phyloP scores from a whole-genome alignment of 1,140 invertebrate species.

The Bicyclus anynana region DNA sequence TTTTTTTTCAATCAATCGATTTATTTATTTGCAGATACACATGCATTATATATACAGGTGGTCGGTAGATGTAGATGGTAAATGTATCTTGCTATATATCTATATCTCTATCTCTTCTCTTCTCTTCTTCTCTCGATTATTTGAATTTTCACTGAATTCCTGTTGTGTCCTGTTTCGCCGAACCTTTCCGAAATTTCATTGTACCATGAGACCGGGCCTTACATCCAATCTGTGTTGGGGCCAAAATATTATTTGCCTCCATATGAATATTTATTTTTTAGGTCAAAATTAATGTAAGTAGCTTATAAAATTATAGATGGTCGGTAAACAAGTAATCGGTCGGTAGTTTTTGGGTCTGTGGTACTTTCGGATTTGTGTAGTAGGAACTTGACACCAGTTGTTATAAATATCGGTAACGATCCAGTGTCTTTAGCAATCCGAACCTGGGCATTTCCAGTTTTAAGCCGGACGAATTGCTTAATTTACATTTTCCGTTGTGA shows the following conservation, averaged over 20 bases:
- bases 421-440: neutral
- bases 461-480: no score
- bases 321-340: slow-evolving; percentile 15
- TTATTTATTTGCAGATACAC: no score
- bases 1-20: no score
- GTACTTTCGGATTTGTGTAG: neutral
- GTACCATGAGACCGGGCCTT: neutral
- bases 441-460: no score
- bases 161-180: neutral
- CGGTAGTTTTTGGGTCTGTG: slow-evolving; percentile 13
- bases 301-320: slow-evolving; percentile 16
- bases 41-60: no score
- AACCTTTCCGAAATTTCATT: neutral
- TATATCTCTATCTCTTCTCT: no score
- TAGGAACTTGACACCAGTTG: neutral
- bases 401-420: neutral
- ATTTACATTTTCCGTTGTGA: no score
- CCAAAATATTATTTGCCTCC: neutral
- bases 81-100: no score
- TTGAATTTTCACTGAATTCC: no score
- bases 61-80: no score
- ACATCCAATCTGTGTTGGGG: neutral
- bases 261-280: slow-evolving; percentile 7
- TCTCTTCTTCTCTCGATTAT: no score
- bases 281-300: slow-evolving; percentile 12